Evolutionary conservation across 2,797 vertebrate species (phyloP), one percentile per base, ranked within the genome.

Genomic region (Rhinichthys osculus): DNA sequence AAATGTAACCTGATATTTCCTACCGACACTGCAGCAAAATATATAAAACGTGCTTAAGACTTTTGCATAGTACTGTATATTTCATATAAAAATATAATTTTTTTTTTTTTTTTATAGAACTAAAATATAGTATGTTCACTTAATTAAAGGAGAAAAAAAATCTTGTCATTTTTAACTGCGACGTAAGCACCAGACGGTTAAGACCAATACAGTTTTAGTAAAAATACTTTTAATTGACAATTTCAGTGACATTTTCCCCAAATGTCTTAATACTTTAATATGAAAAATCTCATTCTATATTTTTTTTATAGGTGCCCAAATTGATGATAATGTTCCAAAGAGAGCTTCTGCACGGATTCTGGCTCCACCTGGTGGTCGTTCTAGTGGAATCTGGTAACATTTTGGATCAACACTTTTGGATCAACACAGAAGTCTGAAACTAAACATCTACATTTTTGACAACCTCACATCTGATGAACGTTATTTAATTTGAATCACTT

Each of bases 361-460:
- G 42, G 98, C 98, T 84, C 98, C 98, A 69, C 98, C 98, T 1
- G 97, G 98, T 89, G 98, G 98, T 83, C 93, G 97, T 92, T 99
- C 98, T 86, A 99, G 97, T 52, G 98, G 98, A 88, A 98, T 99
- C 92, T 99, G 97, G 97, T 98, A 97, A 96, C 92, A 40, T 85
- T 84, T 88, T 86, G 88, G 92, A 81, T 59, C 85, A 90, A 85
- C 82, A 14, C 2, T 83, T 82, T 27, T 27, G 27, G 27, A 27
- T 27, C 27, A 27, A 27, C 27, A 90, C 86, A 30, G 81, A 87
- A 57, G 83, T 87, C 78, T 21, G 74, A 90, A 88, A 89, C 81
- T 66, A 67, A 85, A 89, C 87, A 88, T 83, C 81, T 87, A 78
- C 78, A 57, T 54, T 82, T 83, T 85, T 86, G 81, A 80, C 90